Conservation (phyloP, 2,888 invertebrate species). For the Torymus texanus region DNA sequence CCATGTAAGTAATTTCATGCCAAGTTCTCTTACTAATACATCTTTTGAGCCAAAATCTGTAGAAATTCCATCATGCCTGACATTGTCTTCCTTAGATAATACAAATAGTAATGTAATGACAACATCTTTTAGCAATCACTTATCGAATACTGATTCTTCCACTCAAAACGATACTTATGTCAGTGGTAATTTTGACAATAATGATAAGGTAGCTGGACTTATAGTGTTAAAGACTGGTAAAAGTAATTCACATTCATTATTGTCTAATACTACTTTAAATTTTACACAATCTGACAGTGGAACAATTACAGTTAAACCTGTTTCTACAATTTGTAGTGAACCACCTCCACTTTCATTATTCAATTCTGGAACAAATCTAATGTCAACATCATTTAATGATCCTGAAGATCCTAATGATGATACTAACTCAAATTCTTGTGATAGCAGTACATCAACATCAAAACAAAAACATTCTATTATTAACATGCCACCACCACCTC, state of each 20-base stretch:
- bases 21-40: conserved; percentile 60
- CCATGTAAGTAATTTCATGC: conserved; percentile 32
- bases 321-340: conserved; percentile 34
- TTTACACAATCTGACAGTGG: conserved; percentile 12
- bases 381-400: conserved; percentile 67
- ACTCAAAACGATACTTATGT: conserved; percentile 46
- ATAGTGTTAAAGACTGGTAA: conserved; percentile 34
- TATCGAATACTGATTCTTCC: conserved; percentile 44
- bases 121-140: conserved; percentile 66
- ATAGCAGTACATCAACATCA: conserved; percentile 43
- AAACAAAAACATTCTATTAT: conserved; percentile 64
- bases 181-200: conserved; percentile 32
- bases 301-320: conserved; percentile 32
- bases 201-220: conserved; percentile 27
- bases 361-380: conserved; percentile 64
- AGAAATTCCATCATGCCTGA: conserved; percentile 60
- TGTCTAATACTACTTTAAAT: conserved; percentile 14
- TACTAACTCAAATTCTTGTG: conserved; percentile 55
- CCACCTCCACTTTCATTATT: conserved; percentile 58
- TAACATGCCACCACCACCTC: conserved; percentile 67
- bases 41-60: conserved; percentile 61
- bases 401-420: conserved; percentile 59
- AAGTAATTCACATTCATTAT: conserved; percentile 19
- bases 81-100: conserved; percentile 60
- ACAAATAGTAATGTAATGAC: conserved; percentile 67